Percentiles rank a stretch among this genome's conserved stretches.
Conservation (phyloP, 2,888 invertebrate genomes). For the Thereva unica region DNA sequence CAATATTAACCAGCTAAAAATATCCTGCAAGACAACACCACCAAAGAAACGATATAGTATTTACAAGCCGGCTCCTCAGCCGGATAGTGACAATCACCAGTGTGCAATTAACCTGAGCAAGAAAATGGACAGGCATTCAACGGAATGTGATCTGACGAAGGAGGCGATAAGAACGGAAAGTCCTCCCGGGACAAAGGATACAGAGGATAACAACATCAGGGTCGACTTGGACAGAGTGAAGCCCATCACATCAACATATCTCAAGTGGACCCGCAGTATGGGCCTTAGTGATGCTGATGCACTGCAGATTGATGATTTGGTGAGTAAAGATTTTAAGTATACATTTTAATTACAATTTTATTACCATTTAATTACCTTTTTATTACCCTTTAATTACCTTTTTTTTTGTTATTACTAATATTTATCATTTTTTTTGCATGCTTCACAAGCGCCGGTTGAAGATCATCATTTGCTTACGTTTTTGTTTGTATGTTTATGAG, state of each 20-base stretch:
- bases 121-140: constrained; percentile 58
- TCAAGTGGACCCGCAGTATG: constrained; percentile 80
- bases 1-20: constrained; percentile 40
- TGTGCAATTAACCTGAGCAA: constrained; percentile 41
- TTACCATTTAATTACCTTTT: constrained; percentile 1
- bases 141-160: constrained; percentile 54
- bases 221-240: constrained; percentile 63
- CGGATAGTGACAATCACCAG: constrained; percentile 5
- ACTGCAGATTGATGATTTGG: constrained; percentile 64
- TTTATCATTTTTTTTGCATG: background rate
- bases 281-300: constrained; percentile 67
- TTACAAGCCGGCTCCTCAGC: constrained; percentile 8
- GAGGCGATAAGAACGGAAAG: constrained; percentile 7
- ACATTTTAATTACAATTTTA: constrained; percentile 46
- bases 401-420: constrained; percentile 21
- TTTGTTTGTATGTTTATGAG: no score
- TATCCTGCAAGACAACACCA: constrained; percentile 43
- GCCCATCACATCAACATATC: constrained; percentile 87
- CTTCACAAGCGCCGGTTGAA: constrained; percentile 1
- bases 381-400: constrained; percentile 15
- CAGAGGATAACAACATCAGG: background rate
- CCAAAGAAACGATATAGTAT: constrained; percentile 34
- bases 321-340: constrained; percentile 61
- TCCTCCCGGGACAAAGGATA: background rate
- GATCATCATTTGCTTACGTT: constrained; percentile 5